Base-by-base conservation (phyloP, 2,888 invertebrate genomes). In the Drosophila bunnanda region DNA sequence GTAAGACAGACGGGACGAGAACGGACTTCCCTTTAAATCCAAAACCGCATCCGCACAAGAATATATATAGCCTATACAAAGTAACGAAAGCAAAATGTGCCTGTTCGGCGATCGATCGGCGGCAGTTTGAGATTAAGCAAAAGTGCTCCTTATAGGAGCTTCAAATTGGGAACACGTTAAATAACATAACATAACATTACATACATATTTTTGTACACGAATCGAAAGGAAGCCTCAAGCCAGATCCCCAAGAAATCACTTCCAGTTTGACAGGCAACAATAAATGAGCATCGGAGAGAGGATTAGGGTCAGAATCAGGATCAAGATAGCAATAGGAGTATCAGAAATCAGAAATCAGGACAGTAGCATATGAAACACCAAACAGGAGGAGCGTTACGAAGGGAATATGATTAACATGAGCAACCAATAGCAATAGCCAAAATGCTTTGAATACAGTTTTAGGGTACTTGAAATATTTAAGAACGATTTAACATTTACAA, bases 141-240 rank as follows among this genome's bases (percentile, higher is more conserved):
- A 41, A 48, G 77, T 82, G 82, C 82, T 82, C 83, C 82, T 82
- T 82, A 82, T 82, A 82, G 82, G 82, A 82, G 82, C 80, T 85
- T 65, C 46, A 77, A 82, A 80, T 75, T 82, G 77, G 80, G 85
- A 85, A 80, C 76, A 70, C 52, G 48, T 65, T 44, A 32, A 46
- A 43, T 48, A 53, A 39, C 20, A 41, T 41, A 55, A 59, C 22
- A 64, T 15, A 39, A 68, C 53, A 53, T 70, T 54, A 39, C 44
- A 59, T 65, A 68, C 53, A 54, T 72, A 57, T 53, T 62, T 68
- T 72, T 64, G 75, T 64, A 59, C 59, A 56, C 44, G 38, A 20
- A 38, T 36, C 46, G 32, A 43, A 62, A 32, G 46, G 65, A 41
- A 66, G 20, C 38, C 52, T 34, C 25, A 30, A 9, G 12, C 13